A percentile compares a stretch with the other conserved stretches of the same genome.
Evolutionary conservation across 2,888 invertebrate species (phyloP).

Genomic region (Lamellibrachia satsuma): DNA sequence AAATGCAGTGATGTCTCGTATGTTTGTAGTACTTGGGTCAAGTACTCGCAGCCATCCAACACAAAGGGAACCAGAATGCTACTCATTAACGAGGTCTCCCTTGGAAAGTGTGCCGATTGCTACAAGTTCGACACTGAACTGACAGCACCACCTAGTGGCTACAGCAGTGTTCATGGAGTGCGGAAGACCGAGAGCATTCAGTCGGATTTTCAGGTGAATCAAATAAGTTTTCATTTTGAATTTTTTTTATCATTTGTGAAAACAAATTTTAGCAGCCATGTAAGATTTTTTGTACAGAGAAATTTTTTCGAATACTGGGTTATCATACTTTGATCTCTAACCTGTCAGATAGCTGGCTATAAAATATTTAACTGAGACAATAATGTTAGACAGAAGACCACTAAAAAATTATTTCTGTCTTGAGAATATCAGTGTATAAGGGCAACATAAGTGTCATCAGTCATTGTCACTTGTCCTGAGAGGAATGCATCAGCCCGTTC

Average conservation of each 20-base stretch:
- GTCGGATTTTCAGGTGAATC: conserved; percentile 55
- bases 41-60: conserved; percentile 54
- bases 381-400: too few species aligned
- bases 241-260: background rate
- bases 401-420: too few species aligned
- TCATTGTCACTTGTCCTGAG: background rate
- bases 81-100: conserved; percentile 58
- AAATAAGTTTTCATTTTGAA: background rate
- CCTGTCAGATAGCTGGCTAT: too few species aligned
- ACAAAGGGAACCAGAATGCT: conserved; percentile 55
- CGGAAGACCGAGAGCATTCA: conserved; percentile 39
- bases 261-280: background rate
- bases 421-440: background rate
- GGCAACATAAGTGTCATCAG: background rate
- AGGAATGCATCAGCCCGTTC: background rate
- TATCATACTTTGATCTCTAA: background rate
- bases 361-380: too few species aligned
- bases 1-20: background rate
- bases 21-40: conserved; percentile 45
- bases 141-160: conserved; percentile 56
- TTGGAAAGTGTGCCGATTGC: conserved; percentile 52
- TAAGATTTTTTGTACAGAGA: background rate
- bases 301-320: background rate
- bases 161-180: conserved; percentile 60
- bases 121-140: conserved; percentile 42